Conservation (phyloP, 2,797 vertebrate species). For the Danio albolineatus region DNA sequence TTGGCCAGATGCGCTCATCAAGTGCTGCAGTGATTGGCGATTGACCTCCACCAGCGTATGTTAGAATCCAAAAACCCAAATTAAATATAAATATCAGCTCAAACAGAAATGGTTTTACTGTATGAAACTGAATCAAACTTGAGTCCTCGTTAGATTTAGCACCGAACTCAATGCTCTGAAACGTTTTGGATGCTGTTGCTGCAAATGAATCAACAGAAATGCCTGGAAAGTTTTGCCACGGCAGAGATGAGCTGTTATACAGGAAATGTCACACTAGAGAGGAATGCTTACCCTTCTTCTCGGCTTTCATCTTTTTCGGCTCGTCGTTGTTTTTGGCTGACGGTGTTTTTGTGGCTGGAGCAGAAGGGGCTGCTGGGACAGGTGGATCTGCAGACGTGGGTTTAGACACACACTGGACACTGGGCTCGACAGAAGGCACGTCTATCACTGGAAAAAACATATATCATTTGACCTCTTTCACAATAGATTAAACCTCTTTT, state of each 20-base stretch:
- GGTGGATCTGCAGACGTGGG: slow-evolving; percentile 69
- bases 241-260: neutral
- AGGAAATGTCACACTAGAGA: neutral
- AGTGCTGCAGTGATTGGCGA: no score
- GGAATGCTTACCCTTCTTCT: slow-evolving; percentile 88
- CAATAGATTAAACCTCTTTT: neutral
- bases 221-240: neutral
- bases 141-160: neutral
- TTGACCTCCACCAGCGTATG: no score
- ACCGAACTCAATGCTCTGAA: neutral
- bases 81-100: no score
- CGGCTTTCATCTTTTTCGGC: slow-evolving; percentile 86
- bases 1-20: no score
- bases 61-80: no score
- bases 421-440: slow-evolving; percentile 73
- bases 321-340: slow-evolving; percentile 78
- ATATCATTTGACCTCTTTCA: neutral
- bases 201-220: neutral
- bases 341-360: slow-evolving; percentile 69
- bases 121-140: no score
- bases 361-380: slow-evolving; percentile 63
- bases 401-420: slow-evolving; percentile 67
- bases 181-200: neutral
- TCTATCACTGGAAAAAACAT: slow-evolving; percentile 79
- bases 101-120: no score